Evolutionary conservation across 2,797 vertebrate species (phyloP).

Genomic region (Champsocephalus esox): DNA sequence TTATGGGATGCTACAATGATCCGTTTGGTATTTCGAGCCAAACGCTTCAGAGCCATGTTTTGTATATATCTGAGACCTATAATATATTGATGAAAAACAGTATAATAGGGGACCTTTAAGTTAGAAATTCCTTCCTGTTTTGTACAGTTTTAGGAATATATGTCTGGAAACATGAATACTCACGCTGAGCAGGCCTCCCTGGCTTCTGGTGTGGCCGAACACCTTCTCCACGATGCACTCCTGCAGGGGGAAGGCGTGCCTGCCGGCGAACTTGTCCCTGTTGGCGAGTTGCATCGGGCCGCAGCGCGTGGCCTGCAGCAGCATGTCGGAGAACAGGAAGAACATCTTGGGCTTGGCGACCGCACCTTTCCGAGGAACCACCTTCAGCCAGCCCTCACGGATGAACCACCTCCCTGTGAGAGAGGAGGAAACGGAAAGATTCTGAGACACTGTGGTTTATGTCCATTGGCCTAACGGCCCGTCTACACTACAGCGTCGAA

Average conservation of each 20-base stretch:
- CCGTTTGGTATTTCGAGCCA: no score
- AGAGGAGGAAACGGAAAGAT: not conserved
- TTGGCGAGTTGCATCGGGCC: constrained; percentile 76
- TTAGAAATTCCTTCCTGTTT: not conserved
- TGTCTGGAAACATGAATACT: constrained; percentile 12
- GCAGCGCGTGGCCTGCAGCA: constrained; percentile 73
- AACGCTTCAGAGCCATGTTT: no score
- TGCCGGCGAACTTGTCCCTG: constrained; percentile 80
- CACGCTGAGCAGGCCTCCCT: constrained; percentile 84
- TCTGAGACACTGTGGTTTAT: not conserved
- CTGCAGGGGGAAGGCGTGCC: constrained; percentile 78
- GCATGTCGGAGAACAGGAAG: constrained; percentile 83
- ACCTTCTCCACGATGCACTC: constrained; percentile 84
- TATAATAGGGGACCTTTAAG: not conserved
- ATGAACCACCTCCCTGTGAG: constrained; percentile 80
- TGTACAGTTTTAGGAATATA: not conserved
- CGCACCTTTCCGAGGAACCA: constrained; percentile 80
- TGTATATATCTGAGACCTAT: no score
- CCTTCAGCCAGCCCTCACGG: constrained; percentile 85
- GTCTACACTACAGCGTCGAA: no score
- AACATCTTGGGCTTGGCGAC: constrained; percentile 79
- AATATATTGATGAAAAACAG: no score
- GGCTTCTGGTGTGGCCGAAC: constrained; percentile 87
- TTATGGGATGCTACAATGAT: no score
- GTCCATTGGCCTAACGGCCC: not conserved